phyloP scores from a whole-genome alignment of 2,113 vertebrate species.

The Myodes glareolus region DNA sequence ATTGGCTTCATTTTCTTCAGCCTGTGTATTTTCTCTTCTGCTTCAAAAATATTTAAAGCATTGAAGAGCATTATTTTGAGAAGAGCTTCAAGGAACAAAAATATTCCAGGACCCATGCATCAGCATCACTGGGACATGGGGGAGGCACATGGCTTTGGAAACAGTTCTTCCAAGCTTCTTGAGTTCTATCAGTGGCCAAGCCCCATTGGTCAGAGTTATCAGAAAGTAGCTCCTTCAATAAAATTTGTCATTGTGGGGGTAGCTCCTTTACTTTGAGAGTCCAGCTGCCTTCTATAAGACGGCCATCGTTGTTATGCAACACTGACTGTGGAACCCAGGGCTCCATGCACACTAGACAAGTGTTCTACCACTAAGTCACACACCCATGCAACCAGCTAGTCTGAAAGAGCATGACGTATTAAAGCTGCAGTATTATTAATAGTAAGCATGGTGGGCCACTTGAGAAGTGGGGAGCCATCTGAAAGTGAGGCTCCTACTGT shows the following conservation, averaged over 20 bases:
- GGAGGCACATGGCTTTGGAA: too few species aligned
- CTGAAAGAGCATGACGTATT: not conserved
- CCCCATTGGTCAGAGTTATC: not conserved
- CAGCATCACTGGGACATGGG: not conserved
- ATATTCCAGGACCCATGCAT: not conserved
- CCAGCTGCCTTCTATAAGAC: not conserved
- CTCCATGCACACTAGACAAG: not conserved
- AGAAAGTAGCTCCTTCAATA: not conserved
- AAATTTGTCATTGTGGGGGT: not conserved
- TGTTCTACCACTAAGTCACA: not conserved
- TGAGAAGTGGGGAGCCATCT: not conserved
- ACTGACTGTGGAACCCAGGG: not conserved
- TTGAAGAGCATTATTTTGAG: not conserved
- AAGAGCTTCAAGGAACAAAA: not conserved
- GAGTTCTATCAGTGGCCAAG: fast-evolving
- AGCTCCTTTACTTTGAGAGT: not conserved
- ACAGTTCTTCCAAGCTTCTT: not conserved
- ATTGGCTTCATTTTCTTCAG: not conserved
- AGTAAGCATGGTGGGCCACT: not conserved
- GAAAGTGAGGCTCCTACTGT: not conserved
- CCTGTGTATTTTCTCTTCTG: not conserved
- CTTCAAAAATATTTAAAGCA: not conserved
- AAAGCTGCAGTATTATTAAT: not conserved
- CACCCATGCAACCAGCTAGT: not conserved
- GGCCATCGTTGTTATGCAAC: not conserved